phyloP scores from a whole-genome alignment of 2,888 invertebrate genomes.

The Steromphala cineraria region DNA sequence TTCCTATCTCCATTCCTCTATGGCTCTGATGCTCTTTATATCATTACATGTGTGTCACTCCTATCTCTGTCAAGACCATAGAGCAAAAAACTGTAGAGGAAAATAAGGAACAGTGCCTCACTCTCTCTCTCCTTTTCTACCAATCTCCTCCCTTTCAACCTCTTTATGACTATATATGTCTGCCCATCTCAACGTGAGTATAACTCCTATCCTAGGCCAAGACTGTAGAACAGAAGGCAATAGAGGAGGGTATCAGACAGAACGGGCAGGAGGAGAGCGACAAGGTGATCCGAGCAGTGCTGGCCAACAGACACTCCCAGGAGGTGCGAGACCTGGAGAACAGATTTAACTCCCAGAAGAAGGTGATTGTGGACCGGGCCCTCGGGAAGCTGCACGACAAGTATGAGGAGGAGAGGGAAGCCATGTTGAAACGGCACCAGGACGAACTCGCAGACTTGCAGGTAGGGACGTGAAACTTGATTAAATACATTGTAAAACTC shows the following conservation, averaged over 20 bases:
- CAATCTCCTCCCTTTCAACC: too few relatives aligned
- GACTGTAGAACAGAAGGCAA: conserved; percentile 67
- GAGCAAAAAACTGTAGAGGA: too few relatives aligned
- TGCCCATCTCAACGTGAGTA: background rate
- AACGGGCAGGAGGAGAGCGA: conserved; percentile 71
- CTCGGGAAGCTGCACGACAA: conserved; percentile 63
- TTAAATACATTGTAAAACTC: too few relatives aligned
- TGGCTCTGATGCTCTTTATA: too few relatives aligned
- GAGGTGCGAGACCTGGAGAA: conserved; percentile 68
- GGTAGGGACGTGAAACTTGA: conserved; percentile 37
- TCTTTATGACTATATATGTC: too few relatives aligned
- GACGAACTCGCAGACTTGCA: conserved; percentile 63
- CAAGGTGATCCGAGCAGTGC: conserved; percentile 69
- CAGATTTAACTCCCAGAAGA: conserved; percentile 65
- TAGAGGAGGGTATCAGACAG: conserved; percentile 69
- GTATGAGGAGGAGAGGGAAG: conserved; percentile 63
- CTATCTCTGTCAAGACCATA: too few relatives aligned
- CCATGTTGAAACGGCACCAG: conserved; percentile 60
- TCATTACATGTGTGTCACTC: too few relatives aligned
- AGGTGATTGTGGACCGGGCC: conserved; percentile 70
- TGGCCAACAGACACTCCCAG: conserved; percentile 69
- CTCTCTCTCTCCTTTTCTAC: too few relatives aligned
- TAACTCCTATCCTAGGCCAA: conserved; percentile 48
- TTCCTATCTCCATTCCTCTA: too few relatives aligned
- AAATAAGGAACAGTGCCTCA: too few relatives aligned